A percentile compares a stretch with the other conserved stretches of the same genome.
Conservation (phyloP, 1,140 invertebrate species). For the Phthorimaea operculella region DNA sequence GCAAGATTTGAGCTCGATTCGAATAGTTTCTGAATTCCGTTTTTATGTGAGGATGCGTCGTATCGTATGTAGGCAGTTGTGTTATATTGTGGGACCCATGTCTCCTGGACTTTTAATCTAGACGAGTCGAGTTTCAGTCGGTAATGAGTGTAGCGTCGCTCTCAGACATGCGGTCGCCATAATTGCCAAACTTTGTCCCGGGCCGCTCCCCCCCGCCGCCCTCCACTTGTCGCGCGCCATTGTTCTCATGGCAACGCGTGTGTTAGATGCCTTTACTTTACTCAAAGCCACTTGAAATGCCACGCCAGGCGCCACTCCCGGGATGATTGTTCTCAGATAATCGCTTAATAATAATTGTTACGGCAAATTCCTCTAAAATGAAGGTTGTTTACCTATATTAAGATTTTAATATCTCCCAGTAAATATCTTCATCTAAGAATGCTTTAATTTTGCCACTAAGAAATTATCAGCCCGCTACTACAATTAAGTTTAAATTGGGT, state of each 20-base stretch:
- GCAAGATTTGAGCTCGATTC: background rate
- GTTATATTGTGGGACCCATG: constrained; percentile 26
- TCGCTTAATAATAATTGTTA: constrained; percentile 1
- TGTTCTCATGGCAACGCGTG: constrained; percentile 52
- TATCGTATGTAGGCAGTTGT: background rate
- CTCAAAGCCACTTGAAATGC: constrained; percentile 23
- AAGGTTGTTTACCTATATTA: no score
- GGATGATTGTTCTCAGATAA: constrained; percentile 14
- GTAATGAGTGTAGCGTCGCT: constrained; percentile 64
- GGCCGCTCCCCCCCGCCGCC: constrained; percentile 31
- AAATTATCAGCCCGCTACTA: no score
- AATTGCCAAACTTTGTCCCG: constrained; percentile 64
- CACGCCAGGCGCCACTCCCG: constrained; percentile 14
- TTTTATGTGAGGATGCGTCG: no score
- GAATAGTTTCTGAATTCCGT: no score
- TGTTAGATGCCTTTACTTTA: constrained; percentile 28
- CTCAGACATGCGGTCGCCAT: constrained; percentile 64
- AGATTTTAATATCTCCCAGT: no score
- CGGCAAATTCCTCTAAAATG: background rate
- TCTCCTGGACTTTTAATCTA: constrained; percentile 55
- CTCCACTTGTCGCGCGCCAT: constrained; percentile 52
- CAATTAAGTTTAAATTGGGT: no score
- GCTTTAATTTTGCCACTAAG: no score
- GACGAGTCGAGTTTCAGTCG: constrained; percentile 52
- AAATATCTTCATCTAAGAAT: no score